Evolutionary conservation across 2,888 invertebrate species (phyloP).

Genomic region (Hyles lineata): DNA sequence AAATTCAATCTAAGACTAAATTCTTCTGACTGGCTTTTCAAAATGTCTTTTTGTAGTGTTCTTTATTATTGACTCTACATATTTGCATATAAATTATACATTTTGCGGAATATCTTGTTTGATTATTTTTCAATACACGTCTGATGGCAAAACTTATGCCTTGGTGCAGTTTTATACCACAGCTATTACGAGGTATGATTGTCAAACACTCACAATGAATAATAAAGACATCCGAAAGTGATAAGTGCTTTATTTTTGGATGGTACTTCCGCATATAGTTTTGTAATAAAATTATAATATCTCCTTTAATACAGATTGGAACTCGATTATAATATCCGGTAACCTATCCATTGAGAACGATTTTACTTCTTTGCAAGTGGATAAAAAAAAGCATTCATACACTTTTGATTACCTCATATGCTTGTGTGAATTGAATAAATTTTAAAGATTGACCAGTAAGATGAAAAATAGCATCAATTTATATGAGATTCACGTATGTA

Average conservation of each 20-base stretch:
- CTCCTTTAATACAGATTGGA: not conserved
- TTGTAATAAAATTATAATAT: not conserved
- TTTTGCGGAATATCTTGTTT: too few relatives aligned
- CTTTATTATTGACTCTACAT: too few relatives aligned
- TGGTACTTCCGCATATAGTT: not conserved
- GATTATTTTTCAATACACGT: too few relatives aligned
- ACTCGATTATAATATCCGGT: not conserved
- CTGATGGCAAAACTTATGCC: too few relatives aligned
- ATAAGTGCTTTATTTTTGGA: not conserved
- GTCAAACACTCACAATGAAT: not conserved
- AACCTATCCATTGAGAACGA: not conserved
- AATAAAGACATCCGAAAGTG: conserved; percentile 3
- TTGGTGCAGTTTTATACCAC: not conserved
- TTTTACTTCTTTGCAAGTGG: not conserved
- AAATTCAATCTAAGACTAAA: too few relatives aligned
- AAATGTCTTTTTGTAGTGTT: too few relatives aligned
- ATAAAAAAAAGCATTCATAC: not conserved
- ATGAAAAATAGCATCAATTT: too few relatives aligned
- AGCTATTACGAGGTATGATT: not conserved
- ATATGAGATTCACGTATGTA: not conserved
- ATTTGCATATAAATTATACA: too few relatives aligned
- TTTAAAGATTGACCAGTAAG: too few relatives aligned
- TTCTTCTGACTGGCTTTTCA: too few relatives aligned
- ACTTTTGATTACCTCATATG: too few relatives aligned
- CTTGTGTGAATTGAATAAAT: too few relatives aligned